Conservation (phyloP, 2,797 vertebrate genomes). For the Avahi laniger region DNA sequence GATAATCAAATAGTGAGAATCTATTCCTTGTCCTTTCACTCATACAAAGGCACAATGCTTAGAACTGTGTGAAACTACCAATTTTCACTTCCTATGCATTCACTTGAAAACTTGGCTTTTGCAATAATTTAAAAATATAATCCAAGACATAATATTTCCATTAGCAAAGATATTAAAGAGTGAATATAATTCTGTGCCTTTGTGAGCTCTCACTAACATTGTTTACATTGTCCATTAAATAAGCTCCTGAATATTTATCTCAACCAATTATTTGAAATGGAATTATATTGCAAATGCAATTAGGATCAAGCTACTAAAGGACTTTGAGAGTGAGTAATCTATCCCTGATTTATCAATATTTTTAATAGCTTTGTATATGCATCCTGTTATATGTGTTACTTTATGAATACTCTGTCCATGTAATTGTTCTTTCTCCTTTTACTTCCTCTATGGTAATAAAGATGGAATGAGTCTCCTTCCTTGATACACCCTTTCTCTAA, state of each 20-base stretch:
- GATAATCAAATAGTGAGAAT: neutral
- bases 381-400: neutral
- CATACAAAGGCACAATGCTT: neutral
- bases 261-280: conserved; percentile 21
- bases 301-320: neutral
- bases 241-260: neutral
- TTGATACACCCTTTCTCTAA: neutral
- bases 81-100: conserved; percentile 36
- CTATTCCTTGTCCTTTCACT: neutral
- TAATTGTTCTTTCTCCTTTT: neutral
- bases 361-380: neutral
- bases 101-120: conserved; percentile 27
- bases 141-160: neutral
- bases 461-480: neutral
- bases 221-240: neutral
- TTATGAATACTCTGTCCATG: neutral
- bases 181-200: neutral
- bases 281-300: conserved; percentile 6
- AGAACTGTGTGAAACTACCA: neutral
- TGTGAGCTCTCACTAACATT: neutral
- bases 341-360: neutral
- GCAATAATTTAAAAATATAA: conserved; percentile 32
- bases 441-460: neutral
- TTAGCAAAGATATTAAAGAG: neutral
- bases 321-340: neutral